Percentiles rank a stretch among this genome's conserved stretches.
Evolutionary conservation across 2,797 vertebrate genomes (phyloP).

Genomic region (Eurystomus glaucurus): DNA sequence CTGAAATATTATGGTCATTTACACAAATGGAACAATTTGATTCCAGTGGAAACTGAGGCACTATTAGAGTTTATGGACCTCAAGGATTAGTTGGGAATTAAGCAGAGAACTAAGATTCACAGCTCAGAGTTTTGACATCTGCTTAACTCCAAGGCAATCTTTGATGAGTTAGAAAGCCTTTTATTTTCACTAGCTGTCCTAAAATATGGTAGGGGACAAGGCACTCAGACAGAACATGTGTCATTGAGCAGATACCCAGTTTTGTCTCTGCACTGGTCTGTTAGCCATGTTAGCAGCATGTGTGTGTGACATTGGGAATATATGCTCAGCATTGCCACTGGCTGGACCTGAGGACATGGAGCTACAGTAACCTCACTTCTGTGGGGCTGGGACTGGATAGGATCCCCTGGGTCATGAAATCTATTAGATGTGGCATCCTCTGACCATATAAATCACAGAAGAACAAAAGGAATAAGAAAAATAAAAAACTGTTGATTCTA

Average conservation of each 20-base stretch:
- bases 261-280: not conserved
- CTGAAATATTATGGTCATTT: not conserved
- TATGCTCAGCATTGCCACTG: not conserved
- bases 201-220: not conserved
- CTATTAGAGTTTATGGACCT: not conserved
- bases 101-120: not conserved
- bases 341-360: not conserved
- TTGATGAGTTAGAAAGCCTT: not conserved
- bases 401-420: not conserved
- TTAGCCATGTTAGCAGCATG: not conserved
- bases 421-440: not conserved
- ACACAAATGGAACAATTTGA: not conserved
- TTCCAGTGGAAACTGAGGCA: not conserved
- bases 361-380: not conserved
- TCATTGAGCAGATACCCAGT: not conserved
- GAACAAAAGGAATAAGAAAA: not conserved
- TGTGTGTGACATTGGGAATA: not conserved
- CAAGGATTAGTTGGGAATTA: not conserved
- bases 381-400: not conserved
- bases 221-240: not conserved
- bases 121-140: not conserved
- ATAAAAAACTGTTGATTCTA: not conserved
- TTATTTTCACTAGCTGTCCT: not conserved
- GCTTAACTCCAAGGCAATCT: not conserved
- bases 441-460: not conserved